Conservation (phyloP, 1,140 invertebrate species). For the Geopemphigus sp. region DNA sequence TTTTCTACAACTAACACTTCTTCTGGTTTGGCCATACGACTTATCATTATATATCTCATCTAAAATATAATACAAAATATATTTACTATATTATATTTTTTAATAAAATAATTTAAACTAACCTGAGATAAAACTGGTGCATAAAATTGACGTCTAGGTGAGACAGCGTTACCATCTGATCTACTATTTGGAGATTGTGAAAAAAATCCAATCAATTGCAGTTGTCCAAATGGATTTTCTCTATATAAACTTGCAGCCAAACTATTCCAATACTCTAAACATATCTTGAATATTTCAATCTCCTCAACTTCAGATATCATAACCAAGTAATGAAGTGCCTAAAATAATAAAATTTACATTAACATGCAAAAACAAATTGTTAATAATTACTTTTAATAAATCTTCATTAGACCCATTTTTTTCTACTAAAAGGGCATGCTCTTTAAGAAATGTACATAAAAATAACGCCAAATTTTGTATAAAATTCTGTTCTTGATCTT, state of each 20-base stretch:
- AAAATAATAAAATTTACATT: slow-evolving; percentile 49
- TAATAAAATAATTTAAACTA: slow-evolving; percentile 24
- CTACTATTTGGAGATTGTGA: slow-evolving; percentile 47
- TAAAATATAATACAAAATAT: slow-evolving; percentile 3
- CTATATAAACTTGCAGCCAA: slow-evolving; percentile 89
- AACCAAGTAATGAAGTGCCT: slow-evolving; percentile 89
- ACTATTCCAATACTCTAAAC: slow-evolving; percentile 97
- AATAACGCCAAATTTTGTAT: slow-evolving; percentile 98
- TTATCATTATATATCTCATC: slow-evolving; percentile 93
- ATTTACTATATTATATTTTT: background rate
- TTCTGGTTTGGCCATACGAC: slow-evolving; percentile 99
- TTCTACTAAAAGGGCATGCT: slow-evolving; percentile 87
- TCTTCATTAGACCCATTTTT: slow-evolving; percentile 70
- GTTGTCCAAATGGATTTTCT: slow-evolving; percentile 61
- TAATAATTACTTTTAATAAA: slow-evolving; percentile 62
- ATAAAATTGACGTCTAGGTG: slow-evolving; percentile 66
- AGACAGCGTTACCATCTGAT: slow-evolving; percentile 36
- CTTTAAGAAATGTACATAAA: slow-evolving; percentile 94
- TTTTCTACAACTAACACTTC: slow-evolving; percentile 99
- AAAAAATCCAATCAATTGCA: slow-evolving; percentile 46
- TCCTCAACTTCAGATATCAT: slow-evolving; percentile 98
- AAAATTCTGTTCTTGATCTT: slow-evolving; percentile 97
- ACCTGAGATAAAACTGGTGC: slow-evolving; percentile 76
- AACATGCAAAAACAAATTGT: background rate
- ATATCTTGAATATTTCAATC: slow-evolving; percentile 99